Evolutionary conservation across 2,113 vertebrate genomes (phyloP), one percentile per base, ranked within the genome.

Genomic region (Lampris megalopsis): DNA sequence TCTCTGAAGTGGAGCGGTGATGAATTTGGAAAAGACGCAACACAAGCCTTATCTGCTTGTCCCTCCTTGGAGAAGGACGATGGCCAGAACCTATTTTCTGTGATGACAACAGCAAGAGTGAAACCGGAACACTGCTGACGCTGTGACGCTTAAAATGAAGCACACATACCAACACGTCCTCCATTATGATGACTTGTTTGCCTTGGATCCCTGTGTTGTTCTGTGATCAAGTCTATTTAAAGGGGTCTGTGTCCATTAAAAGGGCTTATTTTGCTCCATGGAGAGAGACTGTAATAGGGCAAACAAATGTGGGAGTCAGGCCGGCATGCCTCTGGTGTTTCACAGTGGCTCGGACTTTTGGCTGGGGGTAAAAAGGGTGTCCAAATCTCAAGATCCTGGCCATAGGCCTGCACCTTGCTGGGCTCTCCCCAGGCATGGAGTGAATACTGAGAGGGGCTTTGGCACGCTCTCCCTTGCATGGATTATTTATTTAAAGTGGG

Each of bases 401-500:
- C 75, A 61, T 41, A 73, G 73, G 87, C 89, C 87, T 76, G 80
- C 77, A 52, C 79, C 86, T 72, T 73, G 74, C 87, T 86, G 91
- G 66, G 80, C 77, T 87, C 83, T 88, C 81, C 64, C 74, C 72
- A 80, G 74, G 75, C 80, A 83, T 67, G 74, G 64, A 73, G 80
- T 78, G 88, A 91, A 91, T 92, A 88, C 86, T 82, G 87, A 92
- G 80, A 2, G 58, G 69, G 49, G 45, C 67, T 84, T 79, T 85
- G 83, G 75, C 87, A 73, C 69, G 13, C 81, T 76, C 82, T 59
- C 61, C 40, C 53, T 73, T 78, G 75, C 63, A 76, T 57, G 63
- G 85, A 88, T 89, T 89, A 91, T 86, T 91, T 89, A 86, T 90
- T 91, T 88, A 84, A 89, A 86, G 74, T 72, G 70, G 67, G 67